Percentiles rank a stretch among this genome's conserved stretches.
Conservation (phyloP, 35 echinoderm and acorn worm species). For the Apostichopus japonicus region DNA sequence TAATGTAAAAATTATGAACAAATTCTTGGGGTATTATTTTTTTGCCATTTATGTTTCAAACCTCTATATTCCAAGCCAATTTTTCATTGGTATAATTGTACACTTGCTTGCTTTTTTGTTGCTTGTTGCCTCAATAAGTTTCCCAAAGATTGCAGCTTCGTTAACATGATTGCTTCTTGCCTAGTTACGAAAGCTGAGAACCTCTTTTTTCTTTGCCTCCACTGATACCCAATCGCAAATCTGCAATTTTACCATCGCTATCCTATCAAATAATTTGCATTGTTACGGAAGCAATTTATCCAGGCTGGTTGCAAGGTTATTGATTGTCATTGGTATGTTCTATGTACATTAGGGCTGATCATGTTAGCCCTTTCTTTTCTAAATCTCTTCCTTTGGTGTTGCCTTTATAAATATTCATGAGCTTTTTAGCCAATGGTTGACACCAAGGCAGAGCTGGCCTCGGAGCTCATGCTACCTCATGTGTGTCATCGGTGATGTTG, state of each 20-base stretch:
- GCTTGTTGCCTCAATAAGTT: background rate
- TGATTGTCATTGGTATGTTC: conserved; percentile 21
- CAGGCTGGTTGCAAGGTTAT: conserved; percentile 43
- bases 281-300: conserved; percentile 1
- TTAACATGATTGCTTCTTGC: background rate
- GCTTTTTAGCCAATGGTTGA: conserved; percentile 4
- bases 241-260: background rate
- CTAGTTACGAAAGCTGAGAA: too few species aligned
- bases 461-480: conserved; percentile 51
- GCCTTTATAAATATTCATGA: background rate
- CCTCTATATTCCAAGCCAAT: too few species aligned
- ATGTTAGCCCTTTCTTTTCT: conserved; percentile 49
- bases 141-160: too few species aligned
- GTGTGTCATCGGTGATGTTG: conserved; percentile 70
- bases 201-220: background rate
- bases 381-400: conserved; percentile 53
- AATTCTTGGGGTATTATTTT: too few species aligned
- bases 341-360: conserved; percentile 38
- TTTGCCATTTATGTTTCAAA: too few species aligned
- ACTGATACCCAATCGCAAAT: background rate
- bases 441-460: conserved; percentile 61
- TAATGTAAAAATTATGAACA: too few species aligned
- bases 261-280: background rate
- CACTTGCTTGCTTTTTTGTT: background rate
- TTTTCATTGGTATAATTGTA: too few species aligned